Evolutionary conservation across 2,797 vertebrate species (phyloP).

Genomic region (Tadarida brasiliensis): DNA sequence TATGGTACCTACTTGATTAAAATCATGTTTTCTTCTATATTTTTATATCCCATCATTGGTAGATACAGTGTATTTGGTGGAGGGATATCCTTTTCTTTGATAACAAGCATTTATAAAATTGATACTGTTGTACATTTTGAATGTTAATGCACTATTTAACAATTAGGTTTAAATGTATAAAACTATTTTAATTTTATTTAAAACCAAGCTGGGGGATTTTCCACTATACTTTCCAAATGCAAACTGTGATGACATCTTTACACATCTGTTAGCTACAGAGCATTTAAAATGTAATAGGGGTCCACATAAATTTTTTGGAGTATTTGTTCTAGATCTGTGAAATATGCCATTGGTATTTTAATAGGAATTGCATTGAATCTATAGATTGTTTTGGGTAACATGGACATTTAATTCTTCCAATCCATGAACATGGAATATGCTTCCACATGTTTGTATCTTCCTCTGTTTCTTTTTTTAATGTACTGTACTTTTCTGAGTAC

Average conservation of each 20-base stretch:
- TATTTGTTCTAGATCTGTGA: too few species aligned
- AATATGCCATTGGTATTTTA: too few species aligned
- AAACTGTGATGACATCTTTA: not conserved
- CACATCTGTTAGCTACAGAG: not conserved
- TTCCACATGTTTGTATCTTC: too few species aligned
- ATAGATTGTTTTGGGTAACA: too few species aligned
- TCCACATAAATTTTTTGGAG: not conserved
- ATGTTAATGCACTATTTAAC: not conserved
- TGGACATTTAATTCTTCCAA: too few species aligned
- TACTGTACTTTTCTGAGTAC: too few species aligned
- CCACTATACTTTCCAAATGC: not conserved
- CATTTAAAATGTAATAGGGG: not conserved
- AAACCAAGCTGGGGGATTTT: not conserved
- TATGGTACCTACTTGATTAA: not conserved
- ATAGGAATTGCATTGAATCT: too few species aligned
- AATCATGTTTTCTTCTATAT: not conserved
- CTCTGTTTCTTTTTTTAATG: too few species aligned
- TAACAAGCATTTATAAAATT: not conserved
- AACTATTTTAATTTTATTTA: not conserved
- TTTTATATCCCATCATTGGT: not conserved
- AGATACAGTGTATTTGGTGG: not conserved
- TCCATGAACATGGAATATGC: too few species aligned
- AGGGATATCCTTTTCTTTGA: not conserved
- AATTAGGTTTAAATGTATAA: not conserved
- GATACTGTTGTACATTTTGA: not conserved